Evolutionary conservation across 2,888 invertebrate species (phyloP), one percentile per base, ranked within the genome.

Genomic region (Minunthozetes semirufus): DNA sequence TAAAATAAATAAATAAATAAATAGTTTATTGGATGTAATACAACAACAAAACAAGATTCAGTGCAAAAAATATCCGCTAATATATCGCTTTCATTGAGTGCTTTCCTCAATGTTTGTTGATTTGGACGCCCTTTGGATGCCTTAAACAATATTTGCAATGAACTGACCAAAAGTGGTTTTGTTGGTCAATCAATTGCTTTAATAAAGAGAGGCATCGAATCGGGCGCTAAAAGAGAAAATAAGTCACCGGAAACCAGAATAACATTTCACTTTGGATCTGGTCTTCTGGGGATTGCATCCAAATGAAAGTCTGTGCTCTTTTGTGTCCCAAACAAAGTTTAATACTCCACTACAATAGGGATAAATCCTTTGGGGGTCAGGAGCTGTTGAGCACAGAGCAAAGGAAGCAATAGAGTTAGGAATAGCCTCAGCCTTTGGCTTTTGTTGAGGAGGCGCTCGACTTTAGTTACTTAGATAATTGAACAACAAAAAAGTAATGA

Each of bases 201-300:
- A 22, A 68, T 68, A 68, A 68, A 63, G 27, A 68, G 42, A 68
- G 68, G 42, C 68, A 61, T 42, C 68, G 68, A 68, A 68, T 68
- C 61, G 61, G 27, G 61, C 68, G 63, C 42, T 42, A 68, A 68
- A 68, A 68, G 38, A 38, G 68, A 29, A 19, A 68, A 68, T 68
- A 68, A 68, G 68, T 68, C 42, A 68, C 68, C 68, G 68, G 68
- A 68, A 68, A 68, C 68, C 68, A 68, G 46, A 68, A 17, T 68
- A 68, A 68, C 68, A 38, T 38, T 38, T 13, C 38, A 22, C 22
- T 68, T 46, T n/a, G 27, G 38, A 38, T 38, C 19, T 19, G 33
- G 33, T 61, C 68, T 42, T 68, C 22, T n/a, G 68, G 68, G 68
- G 38, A n/a, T 68, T 19, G 19, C n/a, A 3, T 68, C 22, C 68